These are phyloP conservation scores for Melieria omissa DNA, from an alignment of 2,888 invertebrate species.

Conservation along the genomic window DNA sequence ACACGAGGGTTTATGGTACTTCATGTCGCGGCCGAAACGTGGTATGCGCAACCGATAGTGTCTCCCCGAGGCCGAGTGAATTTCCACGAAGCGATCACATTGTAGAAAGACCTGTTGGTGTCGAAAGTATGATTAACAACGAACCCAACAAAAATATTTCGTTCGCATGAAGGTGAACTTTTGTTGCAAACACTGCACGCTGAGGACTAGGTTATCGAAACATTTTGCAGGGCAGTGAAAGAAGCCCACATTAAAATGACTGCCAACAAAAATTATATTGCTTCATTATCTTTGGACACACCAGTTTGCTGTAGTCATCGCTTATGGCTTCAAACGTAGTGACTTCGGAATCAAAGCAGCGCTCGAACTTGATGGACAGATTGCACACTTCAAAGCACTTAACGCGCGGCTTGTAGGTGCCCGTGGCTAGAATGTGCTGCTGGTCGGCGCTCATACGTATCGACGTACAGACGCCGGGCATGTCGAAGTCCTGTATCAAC, in stretches of 20 bases:
- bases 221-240: no score
- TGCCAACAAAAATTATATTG: neutral
- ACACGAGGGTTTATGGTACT: slow-evolving; percentile 88
- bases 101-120: slow-evolving; percentile 74
- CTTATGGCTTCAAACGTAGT: slow-evolving; percentile 92
- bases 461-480: slow-evolving; percentile 93
- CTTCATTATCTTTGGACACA: slow-evolving; percentile 37
- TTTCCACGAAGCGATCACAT: slow-evolving; percentile 91
- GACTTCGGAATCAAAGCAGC: slow-evolving; percentile 97
- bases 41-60: slow-evolving; percentile 93
- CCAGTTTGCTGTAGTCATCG: slow-evolving; percentile 95
- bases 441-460: slow-evolving; percentile 90
- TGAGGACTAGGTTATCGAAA: no score
- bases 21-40: slow-evolving; percentile 93
- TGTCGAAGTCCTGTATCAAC: slow-evolving; percentile 98
- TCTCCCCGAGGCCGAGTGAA: slow-evolving; percentile 93
- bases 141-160: neutral
- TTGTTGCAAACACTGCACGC: no score
- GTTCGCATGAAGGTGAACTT: no score
- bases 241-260: no score
- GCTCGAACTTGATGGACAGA: slow-evolving; percentile 95
- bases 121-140: no score
- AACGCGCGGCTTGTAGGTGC: slow-evolving; percentile 95
- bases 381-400: slow-evolving; percentile 97
- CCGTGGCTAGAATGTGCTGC: slow-evolving; percentile 91